Percentiles rank a stretch among this genome's conserved stretches.
Evolutionary conservation across 2,113 vertebrate species (phyloP).

Genomic region (Mustela lutreola): DNA sequence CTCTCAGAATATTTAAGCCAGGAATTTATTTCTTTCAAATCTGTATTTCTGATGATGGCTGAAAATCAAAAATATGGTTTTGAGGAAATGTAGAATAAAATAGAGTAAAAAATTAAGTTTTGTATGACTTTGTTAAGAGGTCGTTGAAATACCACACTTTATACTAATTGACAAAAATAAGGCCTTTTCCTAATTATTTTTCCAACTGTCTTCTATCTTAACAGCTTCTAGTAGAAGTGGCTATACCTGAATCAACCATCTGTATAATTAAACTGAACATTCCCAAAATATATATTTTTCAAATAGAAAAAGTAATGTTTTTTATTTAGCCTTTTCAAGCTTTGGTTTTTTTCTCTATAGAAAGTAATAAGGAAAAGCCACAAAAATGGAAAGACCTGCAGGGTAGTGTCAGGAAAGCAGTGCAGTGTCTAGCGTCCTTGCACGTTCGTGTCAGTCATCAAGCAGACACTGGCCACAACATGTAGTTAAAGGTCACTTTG

Average conservation of each 20-base stretch:
- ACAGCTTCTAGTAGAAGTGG: not conserved
- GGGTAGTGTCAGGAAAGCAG: not conserved
- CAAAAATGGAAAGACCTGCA: not conserved
- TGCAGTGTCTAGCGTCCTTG: not conserved
- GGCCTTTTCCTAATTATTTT: not conserved
- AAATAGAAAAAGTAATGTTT: not conserved
- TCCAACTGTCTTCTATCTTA: not conserved
- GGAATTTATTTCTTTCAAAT: not conserved
- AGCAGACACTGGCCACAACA: not conserved
- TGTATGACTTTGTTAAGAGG: not conserved
- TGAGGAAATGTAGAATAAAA: not conserved
- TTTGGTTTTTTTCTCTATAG: not conserved
- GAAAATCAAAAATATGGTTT: not conserved
- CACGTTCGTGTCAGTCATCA: not conserved
- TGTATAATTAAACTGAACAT: not conserved
- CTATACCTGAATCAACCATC: not conserved
- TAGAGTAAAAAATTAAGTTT: not conserved
- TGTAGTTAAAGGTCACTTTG: not conserved
- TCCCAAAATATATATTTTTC: not conserved
- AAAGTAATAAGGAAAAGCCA: not conserved
- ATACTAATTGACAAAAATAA: not conserved
- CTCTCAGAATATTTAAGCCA: not conserved
- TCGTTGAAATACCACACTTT: not conserved
- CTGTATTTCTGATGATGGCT: not conserved
- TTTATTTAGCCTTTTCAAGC: constrained; percentile 16